Percentiles rank a stretch among this genome's conserved stretches.
These are phyloP conservation scores for Drosophila fuyamai DNA, from an alignment of 1,140 invertebrate genomes.

Conservation along the genomic window DNA sequence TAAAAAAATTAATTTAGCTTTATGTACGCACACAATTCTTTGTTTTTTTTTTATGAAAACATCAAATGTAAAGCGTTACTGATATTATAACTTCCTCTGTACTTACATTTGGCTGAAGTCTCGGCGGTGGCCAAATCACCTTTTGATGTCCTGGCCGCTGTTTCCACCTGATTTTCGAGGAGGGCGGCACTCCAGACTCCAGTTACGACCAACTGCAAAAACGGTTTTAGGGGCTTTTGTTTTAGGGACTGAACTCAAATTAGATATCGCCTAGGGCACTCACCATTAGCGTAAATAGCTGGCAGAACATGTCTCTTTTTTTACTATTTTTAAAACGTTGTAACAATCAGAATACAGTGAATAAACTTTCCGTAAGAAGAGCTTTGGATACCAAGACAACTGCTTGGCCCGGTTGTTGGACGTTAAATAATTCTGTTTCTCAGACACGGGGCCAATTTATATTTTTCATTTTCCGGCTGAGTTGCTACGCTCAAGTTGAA, in stretches of 20 bases:
- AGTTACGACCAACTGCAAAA: conserved; percentile 35
- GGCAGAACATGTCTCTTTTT: conserved; percentile 11
- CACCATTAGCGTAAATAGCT: conserved; percentile 62
- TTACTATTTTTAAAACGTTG: conserved; percentile 20
- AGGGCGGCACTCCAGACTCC: conserved; percentile 32
- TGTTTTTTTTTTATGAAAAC: background rate
- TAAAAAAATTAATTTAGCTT: no score
- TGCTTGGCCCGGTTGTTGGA: conserved; percentile 60
- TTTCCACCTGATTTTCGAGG: conserved; percentile 15
- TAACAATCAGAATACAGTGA: conserved; percentile 25
- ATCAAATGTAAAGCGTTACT: background rate
- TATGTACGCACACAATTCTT: no score
- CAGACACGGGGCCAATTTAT: conserved; percentile 79
- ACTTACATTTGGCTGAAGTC: conserved; percentile 74
- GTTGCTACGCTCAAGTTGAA: conserved; percentile 71
- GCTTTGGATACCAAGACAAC: conserved; percentile 57
- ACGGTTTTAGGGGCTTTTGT: conserved; percentile 5
- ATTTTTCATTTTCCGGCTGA: conserved; percentile 84
- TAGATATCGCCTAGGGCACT: conserved; percentile 35
- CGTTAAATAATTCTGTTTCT: conserved; percentile 83
- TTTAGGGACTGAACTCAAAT: conserved; percentile 25
- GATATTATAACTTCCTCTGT: background rate
- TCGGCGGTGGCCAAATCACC: conserved; percentile 64
- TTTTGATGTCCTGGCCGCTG: conserved; percentile 21
- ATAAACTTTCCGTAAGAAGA: conserved; percentile 3